Conservation (phyloP, 2,888 invertebrate species). For the Oligia strigilis region DNA sequence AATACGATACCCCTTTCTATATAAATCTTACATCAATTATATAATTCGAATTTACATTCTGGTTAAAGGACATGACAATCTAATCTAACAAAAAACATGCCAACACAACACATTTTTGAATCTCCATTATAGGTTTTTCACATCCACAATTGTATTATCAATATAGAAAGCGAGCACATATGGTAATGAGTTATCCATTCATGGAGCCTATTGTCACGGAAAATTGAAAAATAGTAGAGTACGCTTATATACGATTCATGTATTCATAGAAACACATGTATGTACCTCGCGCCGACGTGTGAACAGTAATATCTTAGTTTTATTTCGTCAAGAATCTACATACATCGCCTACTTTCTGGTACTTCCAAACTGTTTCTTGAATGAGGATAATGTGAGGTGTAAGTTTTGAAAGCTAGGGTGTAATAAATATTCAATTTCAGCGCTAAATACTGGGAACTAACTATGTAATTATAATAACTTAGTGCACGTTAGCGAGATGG, state of each 20-base stretch:
- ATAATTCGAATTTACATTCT: neutral
- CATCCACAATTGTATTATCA: constrained; percentile 57
- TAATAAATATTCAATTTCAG: constrained; percentile 49
- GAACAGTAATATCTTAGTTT: constrained; percentile 68
- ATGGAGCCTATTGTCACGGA: constrained; percentile 84
- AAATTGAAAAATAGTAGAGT: constrained; percentile 88
- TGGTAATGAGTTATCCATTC: constrained; percentile 80
- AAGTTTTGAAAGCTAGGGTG: constrained; percentile 18
- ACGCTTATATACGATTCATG: constrained; percentile 82
- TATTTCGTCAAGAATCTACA: constrained; percentile 55
- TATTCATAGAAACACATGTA: constrained; percentile 84
- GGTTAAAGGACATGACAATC: neutral
- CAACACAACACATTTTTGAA: constrained; percentile 39
- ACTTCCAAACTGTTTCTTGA: constrained; percentile 32
- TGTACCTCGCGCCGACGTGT: constrained; percentile 62
- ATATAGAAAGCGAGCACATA: constrained; percentile 65
- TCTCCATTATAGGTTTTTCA: constrained; percentile 53
- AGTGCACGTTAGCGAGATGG: neutral
- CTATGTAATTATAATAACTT: constrained; percentile 15
- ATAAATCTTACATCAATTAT: neutral
- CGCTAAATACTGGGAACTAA: constrained; percentile 17
- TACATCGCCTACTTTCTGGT: constrained; percentile 26
- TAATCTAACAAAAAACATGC: constrained; percentile 36
- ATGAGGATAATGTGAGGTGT: constrained; percentile 18
- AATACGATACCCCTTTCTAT: too few relatives aligned